Base-by-base conservation (phyloP, 1,140 invertebrate species). In the Vanessa tameamea region DNA sequence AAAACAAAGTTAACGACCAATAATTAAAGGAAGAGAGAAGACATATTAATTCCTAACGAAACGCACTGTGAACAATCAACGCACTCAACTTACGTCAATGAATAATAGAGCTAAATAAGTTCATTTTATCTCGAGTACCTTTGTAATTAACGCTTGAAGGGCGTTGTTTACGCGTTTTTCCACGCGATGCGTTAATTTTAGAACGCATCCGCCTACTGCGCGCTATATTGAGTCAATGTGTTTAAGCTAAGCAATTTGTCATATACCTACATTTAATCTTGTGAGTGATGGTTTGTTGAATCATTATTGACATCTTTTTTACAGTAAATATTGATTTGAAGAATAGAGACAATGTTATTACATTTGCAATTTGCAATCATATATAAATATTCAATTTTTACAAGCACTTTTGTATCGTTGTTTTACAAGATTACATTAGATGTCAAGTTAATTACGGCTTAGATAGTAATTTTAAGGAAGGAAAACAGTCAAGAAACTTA, bases 141-240 rank as follows among this genome's bases (percentile, higher is more conserved):
- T 37, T 2, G 31, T 37, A 50, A 47, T 50, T 47, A 69, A n/a
- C 66, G 47, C 48, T 50, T 61, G 57, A 69, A 69, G 68, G 69
- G 59, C 61, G 61, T 47, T 72, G 71, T 77, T 77, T 53, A 68
- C 76, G 73, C 61, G 72, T 72, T 78, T 78, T 81, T 80, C 77
- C 70, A 77, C 69, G 75, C 71, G 78, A 80, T 75, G 82, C 71
- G 84, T 79, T 86, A 86, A 86, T 82, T 82, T 82, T 86, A 84
- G 84, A 68, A 61, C 78, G 82, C 82, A 80, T 82, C 78, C 81
- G 79, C 53, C 53, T 70, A 43, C 23, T 47, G 51, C 16, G 57
- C 61, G 72, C 57, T 71, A 64, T 63, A 68, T 68, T n/a, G 31
- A 12, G 15, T 26, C 57, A 61, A 3, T 12, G 20, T 57, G 53